Percentiles rank a stretch among this genome's conserved stretches.
phyloP scores from a whole-genome alignment of 2,888 invertebrate species.

The Trissoscelio sp. region DNA sequence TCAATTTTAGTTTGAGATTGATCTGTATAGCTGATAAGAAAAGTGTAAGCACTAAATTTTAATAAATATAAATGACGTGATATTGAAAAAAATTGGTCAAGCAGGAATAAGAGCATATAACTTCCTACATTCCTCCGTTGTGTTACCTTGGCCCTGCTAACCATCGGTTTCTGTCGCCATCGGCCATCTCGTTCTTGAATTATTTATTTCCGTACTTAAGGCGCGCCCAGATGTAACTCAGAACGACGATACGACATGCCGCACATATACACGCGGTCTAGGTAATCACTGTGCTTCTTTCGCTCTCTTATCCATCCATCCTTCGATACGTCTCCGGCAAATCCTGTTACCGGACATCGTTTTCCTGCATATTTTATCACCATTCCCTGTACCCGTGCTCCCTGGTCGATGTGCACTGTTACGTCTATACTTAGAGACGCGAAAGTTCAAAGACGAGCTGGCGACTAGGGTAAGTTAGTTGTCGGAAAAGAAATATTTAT shows the following conservation, averaged over 20 bases:
- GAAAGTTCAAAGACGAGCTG: conserved; percentile 70
- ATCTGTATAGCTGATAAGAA: background rate
- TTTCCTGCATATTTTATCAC: conserved; percentile 77
- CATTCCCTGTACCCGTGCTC: conserved; percentile 67
- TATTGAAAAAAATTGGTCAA: conserved; percentile 43
- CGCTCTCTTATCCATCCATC: conserved; percentile 71
- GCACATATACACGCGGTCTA: conserved; percentile 71
- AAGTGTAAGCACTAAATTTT: background rate
- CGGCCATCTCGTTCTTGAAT: conserved; percentile 72
- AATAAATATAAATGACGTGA: conserved; percentile 13
- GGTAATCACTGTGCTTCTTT: conserved; percentile 77
- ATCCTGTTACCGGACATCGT: conserved; percentile 79
- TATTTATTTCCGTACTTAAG: conserved; percentile 73
- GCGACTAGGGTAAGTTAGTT: conserved; percentile 63
- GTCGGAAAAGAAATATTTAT: conserved; percentile 60
- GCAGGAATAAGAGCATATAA: conserved; percentile 30
- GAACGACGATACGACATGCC: conserved; percentile 64
- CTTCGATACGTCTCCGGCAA: conserved; percentile 71
- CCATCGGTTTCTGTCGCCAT: conserved; percentile 66
- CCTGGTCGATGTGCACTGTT: conserved; percentile 64
- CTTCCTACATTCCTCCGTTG: conserved; percentile 56
- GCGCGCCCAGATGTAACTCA: conserved; percentile 69
- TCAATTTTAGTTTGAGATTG: too few species aligned
- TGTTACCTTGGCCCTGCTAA: conserved; percentile 58
- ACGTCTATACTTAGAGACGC: conserved; percentile 68